phyloP scores from a whole-genome alignment of 2,113 vertebrate species.

The Cryptoleucopteryx plumbea region DNA sequence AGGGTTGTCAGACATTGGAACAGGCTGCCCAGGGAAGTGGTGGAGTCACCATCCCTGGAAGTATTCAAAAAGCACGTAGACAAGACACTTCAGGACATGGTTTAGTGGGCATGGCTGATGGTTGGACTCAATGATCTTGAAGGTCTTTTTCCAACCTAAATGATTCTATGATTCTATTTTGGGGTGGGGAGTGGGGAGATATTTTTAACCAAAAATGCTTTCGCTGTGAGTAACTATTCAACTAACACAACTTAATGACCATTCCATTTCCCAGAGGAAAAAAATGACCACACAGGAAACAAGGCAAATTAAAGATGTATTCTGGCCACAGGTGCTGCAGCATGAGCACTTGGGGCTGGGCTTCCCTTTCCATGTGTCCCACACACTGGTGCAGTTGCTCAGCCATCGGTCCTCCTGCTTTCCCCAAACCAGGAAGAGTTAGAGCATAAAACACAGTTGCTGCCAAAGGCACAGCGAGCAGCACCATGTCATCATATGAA shows the following conservation, averaged over 20 bases:
- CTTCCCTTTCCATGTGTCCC: accelerated
- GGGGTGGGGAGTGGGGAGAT: too few relatives aligned
- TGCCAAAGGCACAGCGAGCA: background rate
- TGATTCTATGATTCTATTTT: background rate
- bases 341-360: background rate
- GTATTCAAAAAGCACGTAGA: too few relatives aligned
- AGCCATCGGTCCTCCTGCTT: accelerated
- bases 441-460: background rate
- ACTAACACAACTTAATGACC: background rate
- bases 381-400: accelerated
- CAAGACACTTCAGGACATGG: too few relatives aligned
- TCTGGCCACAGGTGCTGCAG: background rate
- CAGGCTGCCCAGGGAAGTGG: too few relatives aligned
- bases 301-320: background rate
- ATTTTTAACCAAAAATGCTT: background rate
- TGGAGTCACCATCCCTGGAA: too few relatives aligned
- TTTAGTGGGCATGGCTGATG: too few relatives aligned
- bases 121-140: too few relatives aligned
- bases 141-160: too few relatives aligned
- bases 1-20: too few relatives aligned
- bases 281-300: background rate
- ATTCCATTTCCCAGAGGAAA: background rate
- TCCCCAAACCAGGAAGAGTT: background rate
- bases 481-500: background rate
- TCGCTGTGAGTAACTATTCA: background rate